Base-by-base conservation (phyloP, 92 coral and sea anemone species). In the Zoanthus solanderi region DNA sequence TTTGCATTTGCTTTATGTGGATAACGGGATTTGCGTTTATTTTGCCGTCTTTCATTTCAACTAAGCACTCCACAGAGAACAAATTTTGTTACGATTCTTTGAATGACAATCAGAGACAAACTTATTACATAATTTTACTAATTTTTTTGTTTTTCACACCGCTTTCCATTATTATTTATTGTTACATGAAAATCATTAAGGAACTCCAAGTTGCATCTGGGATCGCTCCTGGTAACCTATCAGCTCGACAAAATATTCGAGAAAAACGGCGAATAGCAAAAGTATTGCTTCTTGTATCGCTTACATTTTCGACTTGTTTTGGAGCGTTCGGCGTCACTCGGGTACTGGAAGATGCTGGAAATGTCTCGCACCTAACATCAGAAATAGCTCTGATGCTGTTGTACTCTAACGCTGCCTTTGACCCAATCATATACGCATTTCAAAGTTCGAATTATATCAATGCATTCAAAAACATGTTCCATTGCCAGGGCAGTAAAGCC, bases 371-470 rank as follows among this genome's bases (percentile, higher is more conserved):
- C 1, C 9, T 75, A 5, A 44, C 83, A 5, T 74, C 71, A 8
- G 83, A 87, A 52, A n/a, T 87, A n/a, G 76, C 93, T 0, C 52
- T 91, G 23, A 57, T 91, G 5, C 79, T 91, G 29, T 65, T 91
- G 17, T 91, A 91, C 50, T 60, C 86, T 14, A 85, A 89, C 8
- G 85, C 84, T 87, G 90, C 93, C 30, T 63, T 78, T 14, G 86
- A 91, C 52, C 93, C 93, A 7, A 44, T 91, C 13, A 77, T 91
- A 23, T 91, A 91, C 67, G 91, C 90, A 3, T 87, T 87, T 76
- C 93, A 91, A 68, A 91, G 93, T 48, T 76, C 91, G 0, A 91
- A 91, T 44, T 91, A 91, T 68, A 80, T 87, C 47, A 87, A 87
- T 44, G 93, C 93, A 34, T 83, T 91, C 47, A 76, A 48, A 46